Conservation (phyloP, 2,113 vertebrate genomes). For the Ranitomeya imitator region DNA sequence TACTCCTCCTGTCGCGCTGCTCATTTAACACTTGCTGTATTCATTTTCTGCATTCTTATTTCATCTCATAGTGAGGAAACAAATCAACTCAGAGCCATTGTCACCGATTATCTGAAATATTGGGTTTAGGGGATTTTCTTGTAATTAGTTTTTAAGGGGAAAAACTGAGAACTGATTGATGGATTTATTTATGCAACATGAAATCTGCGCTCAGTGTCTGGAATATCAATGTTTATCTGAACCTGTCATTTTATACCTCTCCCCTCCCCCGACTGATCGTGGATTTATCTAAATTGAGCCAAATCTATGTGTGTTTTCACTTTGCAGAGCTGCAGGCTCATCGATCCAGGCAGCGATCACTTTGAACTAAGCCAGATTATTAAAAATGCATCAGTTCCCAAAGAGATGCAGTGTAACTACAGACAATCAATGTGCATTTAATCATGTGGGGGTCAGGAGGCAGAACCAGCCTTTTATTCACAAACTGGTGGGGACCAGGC, state of each 20-base stretch:
- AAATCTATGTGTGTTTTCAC: slow-evolving; percentile 37
- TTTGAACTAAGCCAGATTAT: slow-evolving; percentile 46
- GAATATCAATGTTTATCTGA: slow-evolving; percentile 45
- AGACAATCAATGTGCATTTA: slow-evolving; percentile 33
- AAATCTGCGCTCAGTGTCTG: not conserved
- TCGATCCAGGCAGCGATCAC: slow-evolving; percentile 29
- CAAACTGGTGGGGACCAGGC: not conserved
- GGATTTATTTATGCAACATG: not conserved
- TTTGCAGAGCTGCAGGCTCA: slow-evolving; percentile 9
- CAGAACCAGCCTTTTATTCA: not conserved
- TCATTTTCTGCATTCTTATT: slow-evolving; percentile 30
- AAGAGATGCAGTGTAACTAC: slow-evolving; percentile 14
- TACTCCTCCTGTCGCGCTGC: not conserved
- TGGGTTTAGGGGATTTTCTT: slow-evolving; percentile 21
- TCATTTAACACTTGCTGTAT: slow-evolving; percentile 39
- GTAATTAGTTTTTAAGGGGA: slow-evolving; percentile 28
- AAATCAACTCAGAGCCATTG: slow-evolving; percentile 16
- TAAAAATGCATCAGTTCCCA: slow-evolving; percentile 51
- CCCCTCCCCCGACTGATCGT: not conserved
- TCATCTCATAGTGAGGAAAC: slow-evolving; percentile 1
- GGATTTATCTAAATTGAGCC: slow-evolving; percentile 43
- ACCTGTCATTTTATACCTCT: not conserved
- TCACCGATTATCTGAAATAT: slow-evolving; percentile 44
- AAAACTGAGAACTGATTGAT: slow-evolving; percentile 5
- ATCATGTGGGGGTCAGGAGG: not conserved